These are phyloP conservation scores for Argentina silus DNA, from an alignment of 2,797 vertebrate genomes.

Conservation along the genomic window DNA sequence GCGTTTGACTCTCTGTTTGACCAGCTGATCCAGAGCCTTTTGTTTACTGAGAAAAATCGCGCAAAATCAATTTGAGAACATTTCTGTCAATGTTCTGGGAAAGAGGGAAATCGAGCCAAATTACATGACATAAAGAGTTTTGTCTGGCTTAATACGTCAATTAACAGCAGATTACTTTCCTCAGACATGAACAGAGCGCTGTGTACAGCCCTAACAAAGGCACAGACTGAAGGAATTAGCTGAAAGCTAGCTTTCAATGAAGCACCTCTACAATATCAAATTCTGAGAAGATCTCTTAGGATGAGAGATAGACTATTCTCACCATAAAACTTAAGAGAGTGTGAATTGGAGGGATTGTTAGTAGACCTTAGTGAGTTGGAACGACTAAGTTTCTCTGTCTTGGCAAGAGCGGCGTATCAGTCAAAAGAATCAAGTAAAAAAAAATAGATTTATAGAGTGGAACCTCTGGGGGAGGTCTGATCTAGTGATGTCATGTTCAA, in stretches of 20 bases:
- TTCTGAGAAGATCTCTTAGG: constrained; percentile 25
- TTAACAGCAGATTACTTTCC: constrained; percentile 9
- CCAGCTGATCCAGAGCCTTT: constrained; percentile 48
- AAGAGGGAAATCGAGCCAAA: neutral
- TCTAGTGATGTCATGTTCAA: constrained; percentile 52
- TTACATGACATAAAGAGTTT: constrained; percentile 19
- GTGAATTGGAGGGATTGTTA: constrained; percentile 40
- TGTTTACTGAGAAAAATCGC: constrained; percentile 61
- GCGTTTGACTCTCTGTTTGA: constrained; percentile 48
- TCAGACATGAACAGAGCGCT: neutral
- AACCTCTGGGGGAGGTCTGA: constrained; percentile 57
- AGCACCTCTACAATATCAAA: constrained; percentile 18
- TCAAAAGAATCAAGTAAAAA: constrained; percentile 41
- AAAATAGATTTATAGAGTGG: constrained; percentile 55
- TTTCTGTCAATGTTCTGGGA: constrained; percentile 29
- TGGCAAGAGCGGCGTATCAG: constrained; percentile 34
- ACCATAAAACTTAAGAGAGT: constrained; percentile 36
- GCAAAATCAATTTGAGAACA: constrained; percentile 36
- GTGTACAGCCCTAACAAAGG: neutral
- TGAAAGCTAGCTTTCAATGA: neutral
- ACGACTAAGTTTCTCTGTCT: constrained; percentile 28
- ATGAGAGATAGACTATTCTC: constrained; percentile 23
- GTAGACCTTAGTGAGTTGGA: constrained; percentile 45
- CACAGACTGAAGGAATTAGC: neutral
- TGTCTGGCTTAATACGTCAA: constrained; percentile 7